Evolutionary conservation across 2,797 vertebrate species (phyloP), one percentile per base, ranked within the genome.

Genomic region (Phyllotis vaccarum): DNA sequence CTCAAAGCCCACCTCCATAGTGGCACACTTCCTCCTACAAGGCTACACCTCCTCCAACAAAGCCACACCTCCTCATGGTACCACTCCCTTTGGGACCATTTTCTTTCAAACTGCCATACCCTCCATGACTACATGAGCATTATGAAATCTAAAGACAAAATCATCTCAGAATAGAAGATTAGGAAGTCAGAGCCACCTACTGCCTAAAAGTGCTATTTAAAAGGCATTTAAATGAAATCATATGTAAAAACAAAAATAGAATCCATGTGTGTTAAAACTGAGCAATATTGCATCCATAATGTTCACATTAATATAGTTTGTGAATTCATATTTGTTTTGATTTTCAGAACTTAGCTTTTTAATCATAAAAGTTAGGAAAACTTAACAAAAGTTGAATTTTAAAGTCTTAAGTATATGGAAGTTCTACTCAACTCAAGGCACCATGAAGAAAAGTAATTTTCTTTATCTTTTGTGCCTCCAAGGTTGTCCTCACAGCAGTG

Each of bases 351-450:
- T 87, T 87, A 94, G 7, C 29, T 76, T 94, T 80, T 68, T 64
- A 56, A 27, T 58, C 76, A 95, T 29, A 10, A 13, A 16, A 82
- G 6, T 93, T 11, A 46, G n/a, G 29, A 68, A 95, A 94, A 81
- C 37, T n/a, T 89, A 90, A 62, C 21, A 89, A 94, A 96, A 95
- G 34, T 80, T 86, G 34, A 58, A n/a, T 40, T 94, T 94, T 54
- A 81, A 72, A 27, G 17, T 76, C 29, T 52, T 90, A 78, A 95
- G 62, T 89, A 3, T 66, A 58, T 79, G 17, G 21, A 95, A 46
- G 29, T 43, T 7, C 12, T 89, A 46, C 17, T 93, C 52, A 56
- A 74, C 62, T 95, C 62, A 75, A 85, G n/a, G 81, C 66, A 34
- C 22, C 14, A 24, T 64, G 27, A 88, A 12, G 86, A 58, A 52